Percentiles rank a stretch among this genome's conserved stretches.
Evolutionary conservation across 37 sponge, comb jelly and placozoan genomes (phyloP).

Genomic region (Spongilla lacustris): DNA sequence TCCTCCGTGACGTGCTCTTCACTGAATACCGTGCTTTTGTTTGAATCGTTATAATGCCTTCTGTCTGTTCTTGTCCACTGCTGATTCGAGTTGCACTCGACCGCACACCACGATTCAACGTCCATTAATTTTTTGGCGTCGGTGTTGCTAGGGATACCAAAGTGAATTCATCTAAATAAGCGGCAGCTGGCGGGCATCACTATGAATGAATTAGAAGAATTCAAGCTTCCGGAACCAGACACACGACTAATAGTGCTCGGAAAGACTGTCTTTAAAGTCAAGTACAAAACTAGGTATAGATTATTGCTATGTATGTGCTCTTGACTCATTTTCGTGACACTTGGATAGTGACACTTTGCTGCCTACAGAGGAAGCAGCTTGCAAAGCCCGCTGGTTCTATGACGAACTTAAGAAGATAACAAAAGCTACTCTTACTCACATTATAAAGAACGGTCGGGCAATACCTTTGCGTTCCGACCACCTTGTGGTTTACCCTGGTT

Average conservation of each 20-base stretch:
- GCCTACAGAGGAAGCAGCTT: too few relatives aligned
- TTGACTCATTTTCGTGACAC: too few relatives aligned
- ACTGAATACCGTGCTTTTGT: conserved; percentile 74
- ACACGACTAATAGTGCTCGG: conserved; percentile 64
- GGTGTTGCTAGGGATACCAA: conserved; percentile 20
- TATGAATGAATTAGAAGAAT: not conserved
- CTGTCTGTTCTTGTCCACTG: conserved; percentile 67
- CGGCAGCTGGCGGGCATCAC: not conserved
- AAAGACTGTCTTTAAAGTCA: conserved; percentile 61
- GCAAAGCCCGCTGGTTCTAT: too few relatives aligned
- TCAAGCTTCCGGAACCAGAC: conserved; percentile 50
- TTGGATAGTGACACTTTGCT: too few relatives aligned
- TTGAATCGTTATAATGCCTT: conserved; percentile 64
- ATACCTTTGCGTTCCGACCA: conserved; percentile 14
- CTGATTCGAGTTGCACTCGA: conserved; percentile 79
- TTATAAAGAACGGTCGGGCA: not conserved
- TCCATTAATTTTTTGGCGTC: conserved; percentile 59
- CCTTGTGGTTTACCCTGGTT: conserved; percentile 41
- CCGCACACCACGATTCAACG: conserved; percentile 90
- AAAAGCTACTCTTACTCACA: not conserved
- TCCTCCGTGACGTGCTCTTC: conserved; percentile 2
- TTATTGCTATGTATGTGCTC: too few relatives aligned
- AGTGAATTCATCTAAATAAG: not conserved
- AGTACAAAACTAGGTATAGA: too few relatives aligned
- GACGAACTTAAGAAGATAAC: conserved; percentile 6